phyloP scores from a whole-genome alignment of 2,797 vertebrate species.

The Trematomus bernacchii region DNA sequence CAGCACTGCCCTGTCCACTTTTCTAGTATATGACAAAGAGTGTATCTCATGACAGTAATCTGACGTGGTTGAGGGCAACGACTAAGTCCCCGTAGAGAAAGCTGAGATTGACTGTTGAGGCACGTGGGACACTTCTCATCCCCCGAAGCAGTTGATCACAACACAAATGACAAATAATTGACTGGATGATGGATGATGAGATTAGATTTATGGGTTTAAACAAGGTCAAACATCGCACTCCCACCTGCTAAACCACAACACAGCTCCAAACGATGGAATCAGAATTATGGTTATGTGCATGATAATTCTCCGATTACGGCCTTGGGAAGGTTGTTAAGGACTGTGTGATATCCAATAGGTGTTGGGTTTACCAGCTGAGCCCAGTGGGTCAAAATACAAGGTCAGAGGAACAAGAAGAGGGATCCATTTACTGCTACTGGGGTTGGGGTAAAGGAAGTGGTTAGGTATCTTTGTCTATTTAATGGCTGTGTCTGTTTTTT shows the following conservation, averaged over 20 bases:
- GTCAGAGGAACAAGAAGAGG: slow-evolving; percentile 71
- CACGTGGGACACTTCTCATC: slow-evolving; percentile 75
- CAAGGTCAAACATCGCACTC: slow-evolving; percentile 85
- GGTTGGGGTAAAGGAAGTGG: slow-evolving; percentile 36
- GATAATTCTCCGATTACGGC: slow-evolving; percentile 78
- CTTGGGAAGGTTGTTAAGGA: slow-evolving; percentile 84
- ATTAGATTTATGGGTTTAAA: slow-evolving; percentile 85
- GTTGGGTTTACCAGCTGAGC: slow-evolving; percentile 80
- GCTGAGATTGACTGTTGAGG: slow-evolving; percentile 73
- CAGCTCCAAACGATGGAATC: slow-evolving; percentile 70
- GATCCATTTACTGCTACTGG: slow-evolving; percentile 60
- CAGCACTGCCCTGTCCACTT: slow-evolving; percentile 42
- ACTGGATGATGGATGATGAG: slow-evolving; percentile 84
- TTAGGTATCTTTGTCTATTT: slow-evolving; percentile 22
- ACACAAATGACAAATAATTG: slow-evolving; percentile 86
- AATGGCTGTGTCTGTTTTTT: slow-evolving; percentile 4
- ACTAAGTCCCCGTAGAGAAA: slow-evolving; percentile 71
- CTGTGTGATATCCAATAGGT: slow-evolving; percentile 80
- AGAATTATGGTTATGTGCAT: slow-evolving; percentile 82
- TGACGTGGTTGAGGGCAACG: slow-evolving; percentile 67
- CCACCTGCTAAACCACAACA: slow-evolving; percentile 82
- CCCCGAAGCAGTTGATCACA: slow-evolving; percentile 82
- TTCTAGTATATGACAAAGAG: slow-evolving; percentile 46
- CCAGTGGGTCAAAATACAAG: slow-evolving; percentile 80
- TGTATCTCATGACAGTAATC: slow-evolving; percentile 60